These are phyloP conservation scores for Daubentonia madagascariensis DNA, from an alignment of 2,113 vertebrate species.

Conservation along the genomic window DNA sequence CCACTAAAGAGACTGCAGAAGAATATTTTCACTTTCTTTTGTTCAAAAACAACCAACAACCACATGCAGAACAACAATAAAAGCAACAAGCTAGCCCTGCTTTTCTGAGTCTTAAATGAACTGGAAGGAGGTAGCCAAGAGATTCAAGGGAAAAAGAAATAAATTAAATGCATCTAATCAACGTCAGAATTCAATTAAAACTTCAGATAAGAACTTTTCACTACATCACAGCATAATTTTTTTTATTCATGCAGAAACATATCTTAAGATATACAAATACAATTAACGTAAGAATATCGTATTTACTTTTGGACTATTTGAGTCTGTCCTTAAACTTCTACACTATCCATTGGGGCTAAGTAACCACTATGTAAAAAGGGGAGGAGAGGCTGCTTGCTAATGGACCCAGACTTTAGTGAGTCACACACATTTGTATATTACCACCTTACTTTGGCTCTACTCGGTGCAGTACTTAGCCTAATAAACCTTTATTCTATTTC, in stretches of 20 bases:
- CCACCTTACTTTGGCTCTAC: not conserved
- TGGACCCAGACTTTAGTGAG: not conserved
- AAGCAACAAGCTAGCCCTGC: not conserved
- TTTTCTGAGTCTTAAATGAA: not conserved
- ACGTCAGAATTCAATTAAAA: slow-evolving; percentile 3
- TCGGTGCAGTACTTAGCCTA: not conserved
- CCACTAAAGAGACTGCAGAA: not conserved
- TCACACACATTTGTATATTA: not conserved
- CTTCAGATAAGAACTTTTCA: slow-evolving; percentile 11
- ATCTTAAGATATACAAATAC: not conserved
- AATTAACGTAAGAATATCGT: not conserved
- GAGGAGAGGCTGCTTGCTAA: not conserved
- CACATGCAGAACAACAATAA: not conserved
- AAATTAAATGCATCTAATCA: not conserved
- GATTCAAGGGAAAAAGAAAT: not conserved
- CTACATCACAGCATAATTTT: not conserved
- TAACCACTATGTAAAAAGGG: not conserved
- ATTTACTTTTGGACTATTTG: not conserved
- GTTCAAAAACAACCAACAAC: not conserved
- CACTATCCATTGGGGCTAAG: not conserved
- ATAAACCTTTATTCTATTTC: not conserved
- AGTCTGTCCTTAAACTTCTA: not conserved
- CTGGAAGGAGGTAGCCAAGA: not conserved
- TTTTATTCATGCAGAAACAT: not conserved
- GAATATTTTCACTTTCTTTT: not conserved